Evolutionary conservation across 1,140 invertebrate species (phyloP).

Genomic region (Tenebrio molitor): DNA sequence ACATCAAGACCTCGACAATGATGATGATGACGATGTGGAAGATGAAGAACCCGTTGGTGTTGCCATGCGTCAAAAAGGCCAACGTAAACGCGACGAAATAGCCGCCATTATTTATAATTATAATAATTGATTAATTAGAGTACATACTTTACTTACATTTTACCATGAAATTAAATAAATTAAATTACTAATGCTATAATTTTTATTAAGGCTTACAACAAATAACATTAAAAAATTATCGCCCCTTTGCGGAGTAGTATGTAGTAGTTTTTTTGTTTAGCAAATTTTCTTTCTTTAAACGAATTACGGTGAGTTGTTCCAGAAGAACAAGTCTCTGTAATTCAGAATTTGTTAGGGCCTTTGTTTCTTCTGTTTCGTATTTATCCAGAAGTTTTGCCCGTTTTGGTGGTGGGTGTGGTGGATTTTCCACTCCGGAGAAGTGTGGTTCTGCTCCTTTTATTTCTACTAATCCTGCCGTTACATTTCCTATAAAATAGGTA

Average conservation of each 20-base stretch:
- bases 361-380: slow-evolving; percentile 42
- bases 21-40: neutral
- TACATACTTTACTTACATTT: too few species aligned
- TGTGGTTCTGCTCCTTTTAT: neutral
- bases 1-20: too few species aligned
- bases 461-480: too few species aligned
- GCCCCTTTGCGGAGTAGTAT: neutral
- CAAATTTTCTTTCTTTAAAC: neutral
- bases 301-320: slow-evolving; percentile 44
- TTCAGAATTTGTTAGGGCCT: slow-evolving; percentile 32
- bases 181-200: neutral
- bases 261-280: neutral
- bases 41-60: neutral
- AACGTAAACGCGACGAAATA: neutral
- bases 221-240: neutral
- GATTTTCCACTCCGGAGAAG: neutral
- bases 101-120: neutral
- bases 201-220: neutral
- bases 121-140: neutral
- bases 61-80: neutral
- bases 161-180: neutral
- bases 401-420: neutral
- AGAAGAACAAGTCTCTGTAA: slow-evolving; percentile 47
- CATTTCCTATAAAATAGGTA: neutral
- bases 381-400: neutral